These are phyloP conservation scores for Agapornis canus DNA, from an alignment of 2,797 vertebrate genomes.

Conservation along the genomic window DNA sequence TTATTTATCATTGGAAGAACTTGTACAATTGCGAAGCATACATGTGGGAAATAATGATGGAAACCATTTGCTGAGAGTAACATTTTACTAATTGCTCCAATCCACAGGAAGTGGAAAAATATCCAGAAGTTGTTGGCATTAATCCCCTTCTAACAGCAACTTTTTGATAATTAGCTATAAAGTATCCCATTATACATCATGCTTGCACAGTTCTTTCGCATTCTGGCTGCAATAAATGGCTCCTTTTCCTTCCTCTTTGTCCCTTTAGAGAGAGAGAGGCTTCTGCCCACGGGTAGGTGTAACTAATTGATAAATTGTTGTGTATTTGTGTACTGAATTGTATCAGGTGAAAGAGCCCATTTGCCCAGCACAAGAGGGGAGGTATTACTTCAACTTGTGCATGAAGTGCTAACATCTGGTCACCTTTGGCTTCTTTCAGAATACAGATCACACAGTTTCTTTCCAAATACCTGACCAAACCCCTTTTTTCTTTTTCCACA, in stretches of 20 bases:
- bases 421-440: not conserved
- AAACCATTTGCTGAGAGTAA: constrained; percentile 28
- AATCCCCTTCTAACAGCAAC: not conserved
- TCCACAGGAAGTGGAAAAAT: constrained; percentile 5
- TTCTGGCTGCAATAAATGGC: not conserved
- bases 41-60: constrained; percentile 20
- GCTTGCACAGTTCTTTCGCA: not conserved
- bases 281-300: not conserved
- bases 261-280: not conserved
- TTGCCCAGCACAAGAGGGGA: not conserved
- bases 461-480: not conserved
- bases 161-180: constrained; percentile 9
- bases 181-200: not conserved
- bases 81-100: constrained; percentile 40
- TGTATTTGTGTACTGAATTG: not conserved
- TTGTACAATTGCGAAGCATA: not conserved
- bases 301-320: not conserved
- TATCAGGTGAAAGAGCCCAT: not conserved
- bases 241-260: not conserved
- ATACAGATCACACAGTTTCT: not conserved
- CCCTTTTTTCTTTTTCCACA: not conserved
- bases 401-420: not conserved
- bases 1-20: constrained; percentile 24
- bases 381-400: not conserved
- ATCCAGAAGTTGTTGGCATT: not conserved